Evolutionary conservation across 2,113 vertebrate species (phyloP), one percentile per base, ranked within the genome.

Genomic region (Melanerpes aurifrons): DNA sequence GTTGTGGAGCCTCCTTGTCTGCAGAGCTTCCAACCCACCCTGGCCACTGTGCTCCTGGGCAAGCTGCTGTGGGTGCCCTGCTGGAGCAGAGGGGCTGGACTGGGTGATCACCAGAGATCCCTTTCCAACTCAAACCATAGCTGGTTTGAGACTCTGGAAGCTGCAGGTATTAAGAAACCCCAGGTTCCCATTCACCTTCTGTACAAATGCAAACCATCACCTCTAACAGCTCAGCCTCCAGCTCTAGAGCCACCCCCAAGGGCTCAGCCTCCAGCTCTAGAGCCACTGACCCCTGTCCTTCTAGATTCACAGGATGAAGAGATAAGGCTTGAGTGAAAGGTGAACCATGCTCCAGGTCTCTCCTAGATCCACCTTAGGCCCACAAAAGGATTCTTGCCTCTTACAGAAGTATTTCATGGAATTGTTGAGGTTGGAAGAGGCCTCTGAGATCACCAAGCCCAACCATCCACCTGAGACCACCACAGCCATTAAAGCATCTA

Each of bases 261-360:
- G 5, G 6, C 28, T 0, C 2, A 8, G 8, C 1, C n/a, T 4
- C 12, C 20, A 18, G 18, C 48, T 45, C 43, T 15, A 15, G 48
- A 53, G 13, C 7, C 43, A 11, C 0, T 7, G 47, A 18, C 2
- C 2, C 0, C 72, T 50, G 12, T 15, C 53, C 32, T 71, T n/a
- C 35, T 48, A 35, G 37, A 29, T 5, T 21, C 11, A 1, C 0
- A n/a, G 37, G 40, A 5, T 0, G 2, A 68, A 54, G 21, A 67
- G 25, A 67, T 6, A 72, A 57, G 31, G 45, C 37, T 12, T 48
- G 45, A 80, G 45, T 17, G n/a, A 32, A 32, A 82, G 14, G 40
- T 16, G 53, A 81, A 26, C 28, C 31, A 7, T 31, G 24, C 24
- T 12, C 43, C 26, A 66, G 15, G 47, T 10, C 10, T 64, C 21